Percentiles rank a stretch among this genome's conserved stretches.
Conservation (phyloP, 2,113 vertebrate species). For the Syngnathoides biaculeatus region DNA sequence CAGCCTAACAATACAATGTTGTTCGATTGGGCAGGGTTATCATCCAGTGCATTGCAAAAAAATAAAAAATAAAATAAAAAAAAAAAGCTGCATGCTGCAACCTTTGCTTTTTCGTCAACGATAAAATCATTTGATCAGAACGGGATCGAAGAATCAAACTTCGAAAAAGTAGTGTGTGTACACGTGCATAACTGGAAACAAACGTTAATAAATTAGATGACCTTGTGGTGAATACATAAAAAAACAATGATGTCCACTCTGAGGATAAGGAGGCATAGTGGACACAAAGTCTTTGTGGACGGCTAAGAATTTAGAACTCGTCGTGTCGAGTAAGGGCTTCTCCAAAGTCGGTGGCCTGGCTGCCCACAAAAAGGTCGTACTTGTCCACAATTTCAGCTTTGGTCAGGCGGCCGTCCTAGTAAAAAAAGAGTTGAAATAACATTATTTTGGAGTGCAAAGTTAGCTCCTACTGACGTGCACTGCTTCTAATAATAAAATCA, state of each 20-base stretch:
- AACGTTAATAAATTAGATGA: conserved; percentile 80
- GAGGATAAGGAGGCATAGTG: conserved; percentile 18
- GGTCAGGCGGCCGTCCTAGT: conserved; percentile 85
- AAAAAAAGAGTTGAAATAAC: not conserved
- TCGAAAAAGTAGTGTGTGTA: conserved; percentile 31
- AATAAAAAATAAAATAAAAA: not conserved
- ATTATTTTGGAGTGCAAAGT: not conserved
- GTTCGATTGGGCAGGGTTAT: conserved; percentile 6
- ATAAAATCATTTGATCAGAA: conserved; percentile 15
- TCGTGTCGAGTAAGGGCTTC: conserved; percentile 93
- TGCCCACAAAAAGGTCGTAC: conserved; percentile 94
- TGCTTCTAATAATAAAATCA: too few relatives aligned
- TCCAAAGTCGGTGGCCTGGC: conserved; percentile 96
- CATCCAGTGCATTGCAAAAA: conserved; percentile 45
- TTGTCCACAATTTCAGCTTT: conserved; percentile 92
- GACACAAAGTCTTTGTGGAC: conserved; percentile 48
- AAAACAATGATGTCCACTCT: not conserved
- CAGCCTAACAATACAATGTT: conserved; percentile 39
- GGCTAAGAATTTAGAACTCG: conserved; percentile 78
- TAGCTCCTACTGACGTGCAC: too few relatives aligned
- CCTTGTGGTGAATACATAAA: conserved; percentile 21
- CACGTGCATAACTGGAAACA: conserved; percentile 25
- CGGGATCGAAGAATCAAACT: not conserved
- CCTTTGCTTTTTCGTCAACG: not conserved
- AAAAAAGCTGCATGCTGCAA: conserved; percentile 7